A percentile compares a stretch with the other conserved stretches of the same genome.
phyloP scores from a whole-genome alignment of 2,113 vertebrate species.

The Bagarius yarrelli region DNA sequence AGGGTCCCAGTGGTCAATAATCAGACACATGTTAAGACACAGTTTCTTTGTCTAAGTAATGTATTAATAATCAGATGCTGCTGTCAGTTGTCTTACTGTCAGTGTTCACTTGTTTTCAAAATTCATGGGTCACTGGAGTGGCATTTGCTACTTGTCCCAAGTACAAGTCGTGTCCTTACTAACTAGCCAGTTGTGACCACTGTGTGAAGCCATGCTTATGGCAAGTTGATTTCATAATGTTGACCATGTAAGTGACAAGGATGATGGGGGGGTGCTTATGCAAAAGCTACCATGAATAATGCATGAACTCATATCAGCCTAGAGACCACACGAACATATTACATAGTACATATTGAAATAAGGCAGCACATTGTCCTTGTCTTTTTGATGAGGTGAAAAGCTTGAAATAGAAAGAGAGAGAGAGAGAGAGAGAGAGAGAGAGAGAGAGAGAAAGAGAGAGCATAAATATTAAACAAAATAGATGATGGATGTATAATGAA shows the following conservation, averaged over 20 bases:
- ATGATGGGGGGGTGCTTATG: constrained; percentile 64
- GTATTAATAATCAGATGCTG: constrained; percentile 51
- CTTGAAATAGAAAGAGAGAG: constrained; percentile 25
- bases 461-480: constrained; percentile 21
- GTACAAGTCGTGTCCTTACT: constrained; percentile 60
- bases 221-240: constrained; percentile 70
- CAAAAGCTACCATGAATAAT: constrained; percentile 67
- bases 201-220: constrained; percentile 63
- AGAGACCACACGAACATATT: constrained; percentile 61
- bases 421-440: constrained; percentile 15
- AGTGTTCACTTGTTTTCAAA: constrained; percentile 67
- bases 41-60: constrained; percentile 44
- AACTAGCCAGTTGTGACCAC: constrained; percentile 73
- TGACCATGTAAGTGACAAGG: constrained; percentile 67
- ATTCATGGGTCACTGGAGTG: constrained; percentile 69
- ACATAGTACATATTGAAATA: constrained; percentile 62
- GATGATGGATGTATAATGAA: constrained; percentile 25
- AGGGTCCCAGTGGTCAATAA: constrained; percentile 23
- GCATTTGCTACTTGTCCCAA: constrained; percentile 68
- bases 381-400: constrained; percentile 51
- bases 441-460: background rate
- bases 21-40: constrained; percentile 36
- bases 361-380: constrained; percentile 54
- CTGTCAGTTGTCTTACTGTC: constrained; percentile 66
- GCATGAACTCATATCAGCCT: constrained; percentile 66